phyloP scores from a whole-genome alignment of 2,888 invertebrate genomes.

The Campoplex nolae region DNA sequence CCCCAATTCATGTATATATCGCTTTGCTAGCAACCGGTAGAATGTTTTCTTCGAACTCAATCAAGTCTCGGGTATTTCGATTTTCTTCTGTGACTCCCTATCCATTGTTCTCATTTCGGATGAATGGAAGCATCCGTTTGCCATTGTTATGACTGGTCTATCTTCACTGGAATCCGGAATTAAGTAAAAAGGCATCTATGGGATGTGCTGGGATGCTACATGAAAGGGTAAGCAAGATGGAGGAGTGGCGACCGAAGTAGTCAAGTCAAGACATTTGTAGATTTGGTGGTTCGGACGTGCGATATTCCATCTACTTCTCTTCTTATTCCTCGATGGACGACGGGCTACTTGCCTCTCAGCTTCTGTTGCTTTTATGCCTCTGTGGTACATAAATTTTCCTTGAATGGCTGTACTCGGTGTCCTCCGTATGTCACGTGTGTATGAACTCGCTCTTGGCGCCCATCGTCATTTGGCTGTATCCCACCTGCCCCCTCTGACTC shows the following conservation, averaged over 20 bases:
- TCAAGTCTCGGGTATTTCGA: constrained; percentile 51
- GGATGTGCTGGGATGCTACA: constrained; percentile 30
- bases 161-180: constrained; percentile 27
- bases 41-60: constrained; percentile 57
- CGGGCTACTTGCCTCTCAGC: constrained; percentile 62
- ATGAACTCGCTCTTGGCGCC: constrained; percentile 72
- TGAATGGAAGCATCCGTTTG: constrained; percentile 64
- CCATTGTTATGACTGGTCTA: constrained; percentile 54
- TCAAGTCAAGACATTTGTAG: constrained; percentile 73
- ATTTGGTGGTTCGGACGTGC: constrained; percentile 75
- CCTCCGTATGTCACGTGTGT: constrained; percentile 62
- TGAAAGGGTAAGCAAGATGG: constrained; percentile 39
- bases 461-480: constrained; percentile 74
- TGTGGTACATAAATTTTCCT: constrained; percentile 80
- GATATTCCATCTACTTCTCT: constrained; percentile 54
- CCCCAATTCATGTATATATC: constrained; percentile 53
- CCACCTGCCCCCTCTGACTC: constrained; percentile 68
- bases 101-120: constrained; percentile 59
- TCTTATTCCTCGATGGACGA: constrained; percentile 47
- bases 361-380: constrained; percentile 78
- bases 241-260: too few relatives aligned
- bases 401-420: constrained; percentile 73
- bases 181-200: constrained; percentile 19
- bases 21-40: constrained; percentile 44
- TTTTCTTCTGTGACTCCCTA: constrained; percentile 11